Percentiles rank a stretch among this genome's conserved stretches.
These are phyloP conservation scores for Zophobas atratus DNA, from an alignment of 1,140 invertebrate genomes.

Conservation along the genomic window DNA sequence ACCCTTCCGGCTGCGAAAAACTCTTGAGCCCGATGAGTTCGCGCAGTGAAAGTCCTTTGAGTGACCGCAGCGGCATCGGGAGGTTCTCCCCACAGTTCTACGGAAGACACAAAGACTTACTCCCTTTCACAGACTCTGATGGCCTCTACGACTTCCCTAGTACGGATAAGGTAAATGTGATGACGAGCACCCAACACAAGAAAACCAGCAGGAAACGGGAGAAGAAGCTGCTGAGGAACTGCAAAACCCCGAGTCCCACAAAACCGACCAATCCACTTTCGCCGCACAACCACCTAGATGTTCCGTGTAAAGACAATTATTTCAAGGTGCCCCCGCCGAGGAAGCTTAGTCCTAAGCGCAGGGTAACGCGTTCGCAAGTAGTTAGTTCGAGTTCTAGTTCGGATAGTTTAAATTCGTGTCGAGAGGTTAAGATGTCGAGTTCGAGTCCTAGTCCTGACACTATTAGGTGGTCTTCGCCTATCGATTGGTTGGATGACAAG, in stretches of 20 bases:
- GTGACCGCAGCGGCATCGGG: slow-evolving; percentile 77
- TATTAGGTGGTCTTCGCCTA: slow-evolving; percentile 63
- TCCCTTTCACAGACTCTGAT: slow-evolving; percentile 83
- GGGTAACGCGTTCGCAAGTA: slow-evolving; percentile 67
- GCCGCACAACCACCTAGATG: slow-evolving; percentile 68
- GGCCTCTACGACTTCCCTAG: slow-evolving; percentile 84
- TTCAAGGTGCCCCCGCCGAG: slow-evolving; percentile 64
- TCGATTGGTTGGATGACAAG: slow-evolving; percentile 61
- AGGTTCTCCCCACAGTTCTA: slow-evolving; percentile 81
- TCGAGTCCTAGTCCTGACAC: slow-evolving; percentile 66
- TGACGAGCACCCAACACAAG: slow-evolving; percentile 65
- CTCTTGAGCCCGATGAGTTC: slow-evolving; percentile 82
- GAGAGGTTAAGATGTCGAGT: slow-evolving; percentile 59
- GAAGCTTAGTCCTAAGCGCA: slow-evolving; percentile 70
- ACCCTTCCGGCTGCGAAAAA: slow-evolving; percentile 70
- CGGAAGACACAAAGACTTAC: slow-evolving; percentile 72
- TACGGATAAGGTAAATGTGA: slow-evolving; percentile 73
- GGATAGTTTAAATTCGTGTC: slow-evolving; percentile 69
- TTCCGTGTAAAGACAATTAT: slow-evolving; percentile 60
- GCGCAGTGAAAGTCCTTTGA: slow-evolving; percentile 82
- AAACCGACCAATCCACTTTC: slow-evolving; percentile 67
- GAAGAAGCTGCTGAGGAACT: slow-evolving; percentile 61
- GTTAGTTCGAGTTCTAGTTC: slow-evolving; percentile 71
- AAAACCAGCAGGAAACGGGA: slow-evolving; percentile 71
- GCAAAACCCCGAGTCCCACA: slow-evolving; percentile 69